A percentile compares a stretch with the other conserved stretches of the same genome.
phyloP scores from a whole-genome alignment of 2,888 invertebrate genomes.

The Sinhomidia bicolor region DNA sequence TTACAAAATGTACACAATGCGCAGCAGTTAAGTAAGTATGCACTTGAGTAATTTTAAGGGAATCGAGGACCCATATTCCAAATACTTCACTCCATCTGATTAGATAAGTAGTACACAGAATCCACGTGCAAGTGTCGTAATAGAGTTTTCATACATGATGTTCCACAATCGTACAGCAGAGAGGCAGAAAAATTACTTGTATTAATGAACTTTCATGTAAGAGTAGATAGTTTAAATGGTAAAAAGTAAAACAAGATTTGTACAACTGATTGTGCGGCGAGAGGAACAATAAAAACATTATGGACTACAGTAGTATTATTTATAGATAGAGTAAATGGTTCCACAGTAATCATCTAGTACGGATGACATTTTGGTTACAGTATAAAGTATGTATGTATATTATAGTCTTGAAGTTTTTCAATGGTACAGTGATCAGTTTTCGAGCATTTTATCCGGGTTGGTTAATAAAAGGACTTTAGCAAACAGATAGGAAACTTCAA shows the following conservation, averaged over 20 bases:
- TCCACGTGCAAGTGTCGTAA: no score
- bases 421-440: no score
- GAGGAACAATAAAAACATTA: constrained; percentile 25
- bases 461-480: no score
- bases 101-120: no score
- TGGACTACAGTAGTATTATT: constrained; percentile 2
- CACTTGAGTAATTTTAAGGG: neutral
- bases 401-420: no score
- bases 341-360: neutral
- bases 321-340: constrained; percentile 2
- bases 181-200: neutral
- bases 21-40: neutral
- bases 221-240: neutral
- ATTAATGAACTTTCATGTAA: neutral
- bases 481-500: no score
- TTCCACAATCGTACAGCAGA: neutral
- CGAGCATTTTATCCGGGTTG: no score
- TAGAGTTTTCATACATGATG: no score
- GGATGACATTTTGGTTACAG: no score
- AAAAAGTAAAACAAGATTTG: constrained; percentile 45
- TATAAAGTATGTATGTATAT: no score
- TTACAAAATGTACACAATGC: neutral
- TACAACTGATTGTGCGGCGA: constrained; percentile 62
- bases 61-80: neutral
- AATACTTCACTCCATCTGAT: neutral